Evolutionary conservation across 2,888 invertebrate species (phyloP).

Genomic region (Hyppa rectilinea): DNA sequence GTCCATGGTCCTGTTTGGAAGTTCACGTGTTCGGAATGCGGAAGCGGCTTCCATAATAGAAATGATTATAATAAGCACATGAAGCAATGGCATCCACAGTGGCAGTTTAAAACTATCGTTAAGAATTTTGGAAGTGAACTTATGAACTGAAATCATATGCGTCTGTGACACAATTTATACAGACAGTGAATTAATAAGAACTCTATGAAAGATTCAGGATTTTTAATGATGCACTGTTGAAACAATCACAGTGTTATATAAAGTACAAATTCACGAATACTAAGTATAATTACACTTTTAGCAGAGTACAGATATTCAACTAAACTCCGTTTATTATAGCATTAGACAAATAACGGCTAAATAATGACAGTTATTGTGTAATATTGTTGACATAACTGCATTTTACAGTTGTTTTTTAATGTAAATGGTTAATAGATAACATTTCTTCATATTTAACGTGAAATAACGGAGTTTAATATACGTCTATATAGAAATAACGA

Average conservation of each 20-base stretch:
- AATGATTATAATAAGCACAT: constrained; percentile 85
- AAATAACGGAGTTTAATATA: too few species aligned
- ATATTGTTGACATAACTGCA: too few species aligned
- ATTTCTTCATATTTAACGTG: too few species aligned
- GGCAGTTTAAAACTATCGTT: constrained; percentile 80
- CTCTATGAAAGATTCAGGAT: background rate
- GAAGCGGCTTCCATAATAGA: constrained; percentile 81
- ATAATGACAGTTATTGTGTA: too few species aligned
- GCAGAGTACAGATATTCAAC: too few species aligned
- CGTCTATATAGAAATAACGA: too few species aligned
- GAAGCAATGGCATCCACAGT: constrained; percentile 86
- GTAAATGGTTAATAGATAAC: too few species aligned
- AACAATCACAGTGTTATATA: background rate
- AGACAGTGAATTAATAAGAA: background rate
- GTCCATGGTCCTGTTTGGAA: constrained; percentile 82
- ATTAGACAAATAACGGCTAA: too few species aligned
- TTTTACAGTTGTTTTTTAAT: too few species aligned
- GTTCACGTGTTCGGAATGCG: constrained; percentile 82
- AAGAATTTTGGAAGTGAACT: constrained; percentile 76
- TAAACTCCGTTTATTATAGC: too few species aligned
- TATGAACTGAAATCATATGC: constrained; percentile 41
- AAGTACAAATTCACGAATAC: constrained; percentile 5
- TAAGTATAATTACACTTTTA: background rate
- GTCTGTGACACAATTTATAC: background rate
- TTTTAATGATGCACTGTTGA: background rate